Evolutionary conservation across 92 coral and sea anemone species (phyloP).

Genomic region (Anthopleura xanthogrammica): DNA sequence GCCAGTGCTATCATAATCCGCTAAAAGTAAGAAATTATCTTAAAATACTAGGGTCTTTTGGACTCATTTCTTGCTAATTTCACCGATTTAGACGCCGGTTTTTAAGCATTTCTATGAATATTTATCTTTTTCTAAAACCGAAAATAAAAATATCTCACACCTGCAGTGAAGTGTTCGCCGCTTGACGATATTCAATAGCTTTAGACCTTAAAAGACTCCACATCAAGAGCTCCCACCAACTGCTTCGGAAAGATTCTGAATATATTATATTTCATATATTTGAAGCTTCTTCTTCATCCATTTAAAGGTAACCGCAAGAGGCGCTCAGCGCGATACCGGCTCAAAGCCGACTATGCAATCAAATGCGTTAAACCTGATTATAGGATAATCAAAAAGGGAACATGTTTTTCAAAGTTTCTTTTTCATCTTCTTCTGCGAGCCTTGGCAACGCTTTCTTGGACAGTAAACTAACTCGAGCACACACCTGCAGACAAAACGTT

Average conservation of each 20-base stretch:
- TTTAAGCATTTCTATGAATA: neutral
- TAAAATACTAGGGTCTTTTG: neutral
- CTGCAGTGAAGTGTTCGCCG: neutral
- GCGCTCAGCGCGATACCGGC: neutral
- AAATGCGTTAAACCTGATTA: neutral
- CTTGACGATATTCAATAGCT: neutral
- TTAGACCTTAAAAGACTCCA: neutral
- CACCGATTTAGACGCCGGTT: neutral
- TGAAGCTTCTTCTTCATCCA: neutral
- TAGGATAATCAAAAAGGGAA: neutral
- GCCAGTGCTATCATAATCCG: neutral
- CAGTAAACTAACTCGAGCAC: neutral
- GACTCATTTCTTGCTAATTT: neutral
- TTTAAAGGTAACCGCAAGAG: neutral
- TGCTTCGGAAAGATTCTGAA: neutral
- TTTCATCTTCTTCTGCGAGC: neutral
- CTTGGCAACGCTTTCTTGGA: neutral
- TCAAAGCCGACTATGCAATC: neutral
- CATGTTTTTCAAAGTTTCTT: neutral
- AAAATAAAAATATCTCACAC: neutral
- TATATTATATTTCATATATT: neutral
- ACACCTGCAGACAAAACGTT: neutral
- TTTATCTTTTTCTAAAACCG: neutral
- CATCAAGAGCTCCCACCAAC: neutral
- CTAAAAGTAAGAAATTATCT: neutral